These are phyloP conservation scores for Temnothorax longispinosus DNA, from an alignment of 1,140 invertebrate species.

Conservation along the genomic window DNA sequence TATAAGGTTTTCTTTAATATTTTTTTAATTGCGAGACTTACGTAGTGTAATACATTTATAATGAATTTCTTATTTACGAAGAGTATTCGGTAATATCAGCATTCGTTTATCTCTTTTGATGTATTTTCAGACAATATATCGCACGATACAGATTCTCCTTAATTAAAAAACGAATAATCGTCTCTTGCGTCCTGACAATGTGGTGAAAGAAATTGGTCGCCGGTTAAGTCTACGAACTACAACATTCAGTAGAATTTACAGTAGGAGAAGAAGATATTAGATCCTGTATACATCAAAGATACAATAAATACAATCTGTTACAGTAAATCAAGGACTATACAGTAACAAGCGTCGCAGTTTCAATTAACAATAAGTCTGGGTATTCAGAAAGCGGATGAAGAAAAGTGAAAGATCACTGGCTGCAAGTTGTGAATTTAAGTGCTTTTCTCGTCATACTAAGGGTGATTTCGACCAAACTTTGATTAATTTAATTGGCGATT, in stretches of 20 bases:
- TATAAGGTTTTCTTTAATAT: slow-evolving; percentile 29
- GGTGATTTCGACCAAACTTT: not conserved
- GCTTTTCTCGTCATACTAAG: not conserved
- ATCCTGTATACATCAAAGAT: slow-evolving; percentile 9
- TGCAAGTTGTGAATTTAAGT: not conserved
- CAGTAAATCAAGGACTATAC: not conserved
- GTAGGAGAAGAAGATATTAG: slow-evolving; percentile 17
- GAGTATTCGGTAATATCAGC: slow-evolving; percentile 67
- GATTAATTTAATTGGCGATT: slow-evolving; percentile 11
- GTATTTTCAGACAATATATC: slow-evolving; percentile 73
- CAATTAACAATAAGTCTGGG: not conserved
- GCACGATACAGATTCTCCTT: slow-evolving; percentile 56
- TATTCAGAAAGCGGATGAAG: not conserved
- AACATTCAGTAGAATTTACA: slow-evolving; percentile 29
- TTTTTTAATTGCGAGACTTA: slow-evolving; percentile 34
- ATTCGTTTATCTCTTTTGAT: slow-evolving; percentile 73
- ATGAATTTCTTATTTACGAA: slow-evolving; percentile 70
- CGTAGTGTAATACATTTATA: slow-evolving; percentile 68
- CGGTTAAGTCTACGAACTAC: not conserved
- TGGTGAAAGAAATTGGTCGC: not conserved
- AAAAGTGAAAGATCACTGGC: slow-evolving; percentile 17
- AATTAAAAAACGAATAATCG: slow-evolving; percentile 28
- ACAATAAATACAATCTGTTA: slow-evolving; percentile 16
- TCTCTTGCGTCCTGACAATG: not conserved
- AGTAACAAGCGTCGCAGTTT: not conserved